These are phyloP conservation scores for Salminus brasiliensis DNA, from an alignment of 2,113 vertebrate species.

Conservation along the genomic window DNA sequence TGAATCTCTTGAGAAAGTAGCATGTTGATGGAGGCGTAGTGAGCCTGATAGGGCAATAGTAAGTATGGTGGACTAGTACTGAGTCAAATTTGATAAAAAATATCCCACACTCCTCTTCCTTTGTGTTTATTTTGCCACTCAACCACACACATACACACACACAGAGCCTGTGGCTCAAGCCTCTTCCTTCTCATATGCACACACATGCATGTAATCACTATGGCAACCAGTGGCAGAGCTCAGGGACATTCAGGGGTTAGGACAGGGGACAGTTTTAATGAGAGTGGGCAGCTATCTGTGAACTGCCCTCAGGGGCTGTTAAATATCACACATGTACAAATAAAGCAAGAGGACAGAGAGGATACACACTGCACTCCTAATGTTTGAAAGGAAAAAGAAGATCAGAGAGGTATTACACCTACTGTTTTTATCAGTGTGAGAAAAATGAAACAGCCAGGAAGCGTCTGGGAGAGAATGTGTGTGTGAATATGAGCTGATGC, in stretches of 20 bases:
- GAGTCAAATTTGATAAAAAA: background rate
- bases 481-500: too few species aligned
- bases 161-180: background rate
- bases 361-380: background rate
- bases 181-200: background rate
- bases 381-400: too few species aligned
- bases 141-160: conserved; percentile 20
- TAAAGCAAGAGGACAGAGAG: background rate
- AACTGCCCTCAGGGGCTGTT: conserved; percentile 4
- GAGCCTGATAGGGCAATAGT: background rate
- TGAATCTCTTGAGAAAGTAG: too few species aligned
- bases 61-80: background rate
- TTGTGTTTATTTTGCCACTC: background rate
- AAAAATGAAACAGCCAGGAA: too few species aligned
- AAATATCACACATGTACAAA: background rate
- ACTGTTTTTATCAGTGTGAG: too few species aligned
- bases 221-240: conserved; percentile 20
- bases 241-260: background rate
- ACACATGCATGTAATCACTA: conserved; percentile 1
- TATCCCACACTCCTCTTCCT: background rate
- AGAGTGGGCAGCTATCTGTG: background rate
- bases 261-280: conserved; percentile 15
- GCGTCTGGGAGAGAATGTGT: too few species aligned
- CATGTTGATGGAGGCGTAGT: background rate
- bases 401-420: too few species aligned